Base-by-base conservation (phyloP, 1,140 invertebrate species). In the Macrobrachium rosenbergii region DNA sequence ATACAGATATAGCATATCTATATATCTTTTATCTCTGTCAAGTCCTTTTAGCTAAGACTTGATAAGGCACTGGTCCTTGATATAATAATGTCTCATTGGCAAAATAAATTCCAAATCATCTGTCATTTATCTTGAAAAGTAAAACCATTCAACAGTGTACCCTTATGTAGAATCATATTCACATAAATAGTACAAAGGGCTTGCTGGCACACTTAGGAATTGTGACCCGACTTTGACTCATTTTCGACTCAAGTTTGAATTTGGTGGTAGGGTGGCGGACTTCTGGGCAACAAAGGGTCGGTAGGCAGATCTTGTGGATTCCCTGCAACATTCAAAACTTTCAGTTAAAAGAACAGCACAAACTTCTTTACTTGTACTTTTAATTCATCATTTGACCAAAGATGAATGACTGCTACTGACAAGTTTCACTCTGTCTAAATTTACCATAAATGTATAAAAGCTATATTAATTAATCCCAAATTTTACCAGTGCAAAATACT, bases 191-290 rank as follows among this genome's bases (percentile, higher is more conserved):
- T 23, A 52, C 52, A 52, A 77, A 77, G 59, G 52, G 45, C 17
- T 77, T 11, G 59, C 19, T 52, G 45, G 59, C 75, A 77, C 60
- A 19, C 37, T 52, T 12, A 43, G 45, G 63, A 28, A 62, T 28
- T 11, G 21, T 12, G 59, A 2, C 37, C 21, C 12, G n/a, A 14
- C 21, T 19, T 23, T 37, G 28, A 37, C 17, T 52, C 81, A 89
- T 63, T 95, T 17, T 88, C 87, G 88, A 73, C 80, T 87, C 62
- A 90, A 82, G 73, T 85, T 88, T 67, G 87, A 90, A 81, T 91
- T 92, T 2, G 92, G 91, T 58, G 92, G 92, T 59, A 93, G 90
- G 37, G 92, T 93, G 17, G 92, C 92, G 73, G 92, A 92, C 88
- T 92, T 92, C 90, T 92, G 92, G 88, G 91, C 90, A 87, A 91